Evolutionary conservation across 2,888 invertebrate species (phyloP).

Genomic region (Argyresthia goedartella): DNA sequence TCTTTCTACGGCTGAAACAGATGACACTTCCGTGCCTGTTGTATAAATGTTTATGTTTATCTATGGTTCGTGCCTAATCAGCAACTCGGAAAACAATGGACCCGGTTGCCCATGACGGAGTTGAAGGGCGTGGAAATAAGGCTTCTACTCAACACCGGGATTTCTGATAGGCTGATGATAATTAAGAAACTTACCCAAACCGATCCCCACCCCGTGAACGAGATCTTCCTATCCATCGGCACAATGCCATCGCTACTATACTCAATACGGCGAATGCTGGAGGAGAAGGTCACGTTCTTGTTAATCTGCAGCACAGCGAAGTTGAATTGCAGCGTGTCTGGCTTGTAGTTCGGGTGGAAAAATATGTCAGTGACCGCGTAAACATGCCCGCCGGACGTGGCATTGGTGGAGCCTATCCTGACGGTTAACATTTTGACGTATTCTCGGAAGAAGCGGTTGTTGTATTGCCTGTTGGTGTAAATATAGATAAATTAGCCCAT

Average conservation of each 20-base stretch:
- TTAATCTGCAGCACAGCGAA: constrained; percentile 41
- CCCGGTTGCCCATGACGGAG: no score
- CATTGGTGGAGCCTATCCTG: constrained; percentile 49
- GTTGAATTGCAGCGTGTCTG: constrained; percentile 48
- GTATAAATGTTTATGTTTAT: no score
- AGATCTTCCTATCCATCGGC: constrained; percentile 34
- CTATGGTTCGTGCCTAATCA: no score
- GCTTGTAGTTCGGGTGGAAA: constrained; percentile 63
- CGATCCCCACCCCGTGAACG: constrained; percentile 57
- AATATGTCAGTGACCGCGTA: constrained; percentile 41
- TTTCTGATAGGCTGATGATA: no score
- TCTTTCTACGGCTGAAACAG: no score
- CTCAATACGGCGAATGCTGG: constrained; percentile 22
- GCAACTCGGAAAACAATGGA: no score
- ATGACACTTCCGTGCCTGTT: no score
- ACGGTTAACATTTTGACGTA: constrained; percentile 55
- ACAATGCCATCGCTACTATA: constrained; percentile 26
- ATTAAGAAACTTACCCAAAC: constrained; percentile 37
- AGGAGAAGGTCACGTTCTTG: constrained; percentile 37
- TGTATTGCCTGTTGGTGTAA: constrained; percentile 40
- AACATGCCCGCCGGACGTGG: constrained; percentile 43
- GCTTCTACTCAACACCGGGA: no score
- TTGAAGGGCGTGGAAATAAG: no score
- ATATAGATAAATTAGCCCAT: constrained; percentile 5
- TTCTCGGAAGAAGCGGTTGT: constrained; percentile 58